A percentile compares a stretch with the other conserved stretches of the same genome.
Evolutionary conservation across 2,888 invertebrate genomes (phyloP).

Genomic region (Biston stratarius): DNA sequence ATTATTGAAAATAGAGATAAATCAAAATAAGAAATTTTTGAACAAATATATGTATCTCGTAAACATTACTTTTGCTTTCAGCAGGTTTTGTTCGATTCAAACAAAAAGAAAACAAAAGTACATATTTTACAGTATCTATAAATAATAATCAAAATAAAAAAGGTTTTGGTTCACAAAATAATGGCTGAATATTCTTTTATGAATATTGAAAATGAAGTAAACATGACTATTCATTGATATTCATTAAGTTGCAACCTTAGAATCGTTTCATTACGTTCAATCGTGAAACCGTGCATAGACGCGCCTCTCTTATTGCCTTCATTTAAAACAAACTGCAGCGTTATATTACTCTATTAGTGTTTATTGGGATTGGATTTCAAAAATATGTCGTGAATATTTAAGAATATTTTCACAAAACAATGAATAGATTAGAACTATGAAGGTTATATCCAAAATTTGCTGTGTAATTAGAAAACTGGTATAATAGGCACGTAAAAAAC

Average conservation of each 20-base stretch:
- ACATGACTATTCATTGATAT: slow-evolving; percentile 8
- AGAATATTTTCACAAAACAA: slow-evolving; percentile 18
- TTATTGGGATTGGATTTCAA: slow-evolving; percentile 30
- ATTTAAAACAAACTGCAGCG: slow-evolving; percentile 69
- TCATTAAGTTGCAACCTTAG: slow-evolving; percentile 10
- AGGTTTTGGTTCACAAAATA: too few species aligned
- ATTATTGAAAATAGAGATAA: too few species aligned
- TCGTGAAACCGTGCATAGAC: slow-evolving; percentile 5
- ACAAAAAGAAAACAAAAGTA: too few species aligned
- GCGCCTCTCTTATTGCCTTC: slow-evolving; percentile 67
- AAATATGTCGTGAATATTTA: slow-evolving; percentile 26
- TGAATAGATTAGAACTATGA: slow-evolving; percentile 4
- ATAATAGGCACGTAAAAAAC: too few species aligned
- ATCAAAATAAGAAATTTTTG: too few species aligned
- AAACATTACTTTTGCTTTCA: too few species aligned
- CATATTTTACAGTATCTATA: too few species aligned
- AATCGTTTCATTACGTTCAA: slow-evolving; percentile 4
- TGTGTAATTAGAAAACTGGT: not conserved
- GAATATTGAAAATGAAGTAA: not conserved
- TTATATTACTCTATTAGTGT: slow-evolving; percentile 50
- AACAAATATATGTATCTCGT: too few species aligned
- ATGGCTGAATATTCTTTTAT: not conserved
- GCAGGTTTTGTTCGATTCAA: too few species aligned
- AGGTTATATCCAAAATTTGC: not conserved
- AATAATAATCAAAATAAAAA: too few species aligned